A percentile compares a stretch with the other conserved stretches of the same genome.
These are phyloP conservation scores for Myotis planiceps DNA, from an alignment of 2,797 vertebrate genomes.

Conservation along the genomic window DNA sequence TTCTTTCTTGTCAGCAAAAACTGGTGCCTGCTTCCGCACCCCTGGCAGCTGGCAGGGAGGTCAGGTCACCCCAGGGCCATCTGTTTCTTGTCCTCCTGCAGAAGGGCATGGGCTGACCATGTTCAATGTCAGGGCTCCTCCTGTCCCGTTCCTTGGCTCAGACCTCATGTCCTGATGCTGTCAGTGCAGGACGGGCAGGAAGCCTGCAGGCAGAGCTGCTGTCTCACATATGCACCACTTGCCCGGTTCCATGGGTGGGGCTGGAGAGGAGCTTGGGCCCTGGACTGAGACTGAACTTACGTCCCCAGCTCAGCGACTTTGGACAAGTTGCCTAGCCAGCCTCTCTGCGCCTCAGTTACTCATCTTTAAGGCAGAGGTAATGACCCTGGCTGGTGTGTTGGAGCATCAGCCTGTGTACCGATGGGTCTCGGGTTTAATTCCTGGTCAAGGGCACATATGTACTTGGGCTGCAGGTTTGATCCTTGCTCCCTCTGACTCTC, in stretches of 20 bases:
- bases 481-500: too few species aligned
- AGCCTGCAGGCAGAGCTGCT: not conserved
- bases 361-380: not conserved
- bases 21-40: not conserved
- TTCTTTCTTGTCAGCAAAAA: constrained; percentile 24
- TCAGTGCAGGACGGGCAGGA: not conserved
- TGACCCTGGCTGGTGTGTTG: too few species aligned
- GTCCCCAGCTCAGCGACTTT: not conserved
- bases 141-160: not conserved
- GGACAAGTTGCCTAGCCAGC: not conserved
- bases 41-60: not conserved
- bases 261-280: not conserved
- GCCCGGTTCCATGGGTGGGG: not conserved
- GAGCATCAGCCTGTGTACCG: too few species aligned
- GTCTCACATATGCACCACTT: not conserved
- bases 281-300: not conserved
- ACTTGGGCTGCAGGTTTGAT: too few species aligned
- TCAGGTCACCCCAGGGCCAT: not conserved
- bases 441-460: too few species aligned
- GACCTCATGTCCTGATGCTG: not conserved
- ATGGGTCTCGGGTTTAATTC: too few species aligned
- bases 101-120: not conserved
- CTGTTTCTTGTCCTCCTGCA: not conserved
- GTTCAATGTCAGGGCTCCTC: not conserved
- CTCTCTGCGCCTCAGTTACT: not conserved